phyloP scores from a whole-genome alignment of 2,797 vertebrate species.

The Perdix hodgsoniae region DNA sequence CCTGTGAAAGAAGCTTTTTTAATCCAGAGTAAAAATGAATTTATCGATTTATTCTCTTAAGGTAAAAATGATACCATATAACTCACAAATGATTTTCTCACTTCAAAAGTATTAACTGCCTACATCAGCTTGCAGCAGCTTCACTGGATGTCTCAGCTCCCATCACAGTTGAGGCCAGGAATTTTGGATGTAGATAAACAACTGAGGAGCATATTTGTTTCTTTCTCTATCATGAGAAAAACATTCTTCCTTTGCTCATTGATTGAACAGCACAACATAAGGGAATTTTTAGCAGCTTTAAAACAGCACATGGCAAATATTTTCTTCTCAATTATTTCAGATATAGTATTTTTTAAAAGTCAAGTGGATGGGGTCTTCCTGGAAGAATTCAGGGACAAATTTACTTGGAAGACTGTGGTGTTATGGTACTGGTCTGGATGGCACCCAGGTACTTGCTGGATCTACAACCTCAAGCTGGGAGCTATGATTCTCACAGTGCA shows the following conservation, averaged over 20 bases:
- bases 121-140: not conserved
- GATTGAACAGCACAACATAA: not conserved
- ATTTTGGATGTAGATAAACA: not conserved
- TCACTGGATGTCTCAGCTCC: not conserved
- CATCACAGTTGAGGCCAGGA: not conserved
- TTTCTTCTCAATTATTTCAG: not conserved
- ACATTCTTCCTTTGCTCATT: not conserved
- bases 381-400: not conserved
- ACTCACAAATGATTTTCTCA: not conserved
- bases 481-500: not conserved
- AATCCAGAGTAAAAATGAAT: not conserved
- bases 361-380: not conserved
- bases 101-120: not conserved
- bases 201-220: not conserved
- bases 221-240: not conserved
- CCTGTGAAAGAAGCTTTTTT: not conserved
- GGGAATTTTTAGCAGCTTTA: not conserved
- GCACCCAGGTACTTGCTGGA: not conserved
- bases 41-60: not conserved
- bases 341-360: not conserved
- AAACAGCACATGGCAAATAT: not conserved
- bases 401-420: not conserved
- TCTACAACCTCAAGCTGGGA: not conserved
- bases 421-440: not conserved
- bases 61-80: not conserved